These are phyloP conservation scores for Leptogaster cylindrica DNA, from an alignment of 2,888 invertebrate genomes.

Conservation along the genomic window DNA sequence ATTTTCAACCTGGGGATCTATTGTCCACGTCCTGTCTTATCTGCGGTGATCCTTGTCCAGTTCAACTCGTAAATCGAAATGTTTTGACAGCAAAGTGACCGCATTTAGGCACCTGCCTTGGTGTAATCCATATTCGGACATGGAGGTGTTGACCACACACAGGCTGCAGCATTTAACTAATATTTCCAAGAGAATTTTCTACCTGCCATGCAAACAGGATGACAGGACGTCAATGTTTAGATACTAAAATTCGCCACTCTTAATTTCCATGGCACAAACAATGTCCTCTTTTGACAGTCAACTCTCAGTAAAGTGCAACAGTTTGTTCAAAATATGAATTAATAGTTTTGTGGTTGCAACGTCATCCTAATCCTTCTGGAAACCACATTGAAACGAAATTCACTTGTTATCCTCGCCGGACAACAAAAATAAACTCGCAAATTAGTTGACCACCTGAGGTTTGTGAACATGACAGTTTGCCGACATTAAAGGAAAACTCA, in stretches of 20 bases:
- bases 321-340: too few relatives aligned
- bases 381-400: too few relatives aligned
- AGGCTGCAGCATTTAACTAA: not conserved
- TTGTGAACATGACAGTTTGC: too few relatives aligned
- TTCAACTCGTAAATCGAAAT: conserved; percentile 58
- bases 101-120: conserved; percentile 51
- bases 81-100: conserved; percentile 60
- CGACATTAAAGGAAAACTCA: too few relatives aligned
- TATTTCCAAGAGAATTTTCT: not conserved
- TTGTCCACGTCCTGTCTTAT: not conserved
- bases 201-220: conserved; percentile 15
- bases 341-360: too few relatives aligned
- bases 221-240: not conserved
- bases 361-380: too few relatives aligned
- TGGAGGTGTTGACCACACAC: conserved; percentile 5
- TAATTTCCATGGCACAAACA: conserved; percentile 7
- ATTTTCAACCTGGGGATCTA: not conserved
- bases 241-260: not conserved
- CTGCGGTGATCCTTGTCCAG: not conserved
- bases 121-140: not conserved
- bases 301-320: too few relatives aligned
- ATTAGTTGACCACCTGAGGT: too few relatives aligned
- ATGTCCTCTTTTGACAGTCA: not conserved
- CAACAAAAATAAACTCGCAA: too few relatives aligned
- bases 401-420: too few relatives aligned